Evolutionary conservation across 2,888 invertebrate genomes (phyloP).

Genomic region (Lasioglossum leucozonium): DNA sequence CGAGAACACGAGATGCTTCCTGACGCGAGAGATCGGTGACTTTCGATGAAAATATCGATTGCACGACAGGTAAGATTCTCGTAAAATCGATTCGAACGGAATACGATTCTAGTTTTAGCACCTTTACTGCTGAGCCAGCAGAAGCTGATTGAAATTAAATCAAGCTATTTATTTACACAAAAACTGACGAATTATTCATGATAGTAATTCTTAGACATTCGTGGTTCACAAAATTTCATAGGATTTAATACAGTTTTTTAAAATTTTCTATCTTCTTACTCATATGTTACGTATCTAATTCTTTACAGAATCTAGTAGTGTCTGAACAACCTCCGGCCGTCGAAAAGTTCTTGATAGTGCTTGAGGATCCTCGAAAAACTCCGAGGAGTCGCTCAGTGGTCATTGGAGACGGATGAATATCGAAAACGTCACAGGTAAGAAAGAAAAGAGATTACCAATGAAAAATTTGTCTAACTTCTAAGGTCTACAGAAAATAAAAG

Average conservation of each 20-base stretch:
- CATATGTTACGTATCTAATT: too few relatives aligned
- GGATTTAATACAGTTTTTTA: too few relatives aligned
- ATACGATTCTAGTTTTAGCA: not conserved
- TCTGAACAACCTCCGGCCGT: too few relatives aligned
- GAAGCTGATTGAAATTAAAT: not conserved
- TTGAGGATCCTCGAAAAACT: too few relatives aligned
- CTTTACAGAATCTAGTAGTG: too few relatives aligned
- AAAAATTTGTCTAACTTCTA: not conserved
- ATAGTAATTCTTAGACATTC: not conserved
- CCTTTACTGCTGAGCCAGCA: not conserved
- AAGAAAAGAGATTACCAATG: too few relatives aligned
- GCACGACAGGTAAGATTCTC: not conserved
- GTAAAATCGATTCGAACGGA: not conserved
- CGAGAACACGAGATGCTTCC: conserved; percentile 49
- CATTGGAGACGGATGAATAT: too few relatives aligned
- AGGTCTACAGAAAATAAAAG: not conserved
- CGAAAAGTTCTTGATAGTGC: too few relatives aligned
- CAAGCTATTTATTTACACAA: not conserved
- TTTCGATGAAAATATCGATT: conserved; percentile 13
- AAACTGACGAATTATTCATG: not conserved
- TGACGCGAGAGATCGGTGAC: conserved; percentile 21
- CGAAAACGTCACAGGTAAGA: too few relatives aligned
- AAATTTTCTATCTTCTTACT: too few relatives aligned
- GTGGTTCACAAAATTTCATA: not conserved
- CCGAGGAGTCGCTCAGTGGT: too few relatives aligned